A percentile compares a stretch with the other conserved stretches of the same genome.
Conservation (phyloP, 2,113 vertebrate genomes). For the Hucho hucho region DNA sequence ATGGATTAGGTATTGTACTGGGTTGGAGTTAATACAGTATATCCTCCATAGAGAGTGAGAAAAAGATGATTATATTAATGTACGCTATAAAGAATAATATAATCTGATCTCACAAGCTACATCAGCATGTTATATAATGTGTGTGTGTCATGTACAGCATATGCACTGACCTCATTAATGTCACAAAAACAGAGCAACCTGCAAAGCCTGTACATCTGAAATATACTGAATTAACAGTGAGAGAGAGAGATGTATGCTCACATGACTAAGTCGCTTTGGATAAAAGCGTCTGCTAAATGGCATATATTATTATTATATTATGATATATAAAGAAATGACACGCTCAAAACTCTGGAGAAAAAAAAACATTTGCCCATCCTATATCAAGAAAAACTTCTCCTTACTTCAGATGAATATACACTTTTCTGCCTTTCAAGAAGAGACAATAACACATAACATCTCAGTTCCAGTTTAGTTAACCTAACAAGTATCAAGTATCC, state of each 20-base stretch:
- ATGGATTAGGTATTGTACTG: constrained; percentile 30
- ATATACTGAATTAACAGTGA: too few species aligned
- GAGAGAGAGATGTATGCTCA: too few species aligned
- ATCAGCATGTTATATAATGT: too few species aligned
- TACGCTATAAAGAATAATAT: too few species aligned
- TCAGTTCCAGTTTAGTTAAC: constrained; percentile 44
- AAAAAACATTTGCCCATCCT: constrained; percentile 15
- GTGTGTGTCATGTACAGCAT: too few species aligned
- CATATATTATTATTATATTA: too few species aligned
- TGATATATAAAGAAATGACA: not conserved
- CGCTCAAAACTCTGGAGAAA: not conserved
- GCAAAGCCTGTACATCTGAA: too few species aligned
- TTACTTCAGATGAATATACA: constrained; percentile 4
- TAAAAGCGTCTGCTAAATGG: too few species aligned
- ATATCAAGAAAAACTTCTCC: constrained; percentile 9
- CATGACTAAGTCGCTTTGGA: too few species aligned
- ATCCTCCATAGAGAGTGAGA: not conserved
- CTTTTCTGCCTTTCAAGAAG: not conserved
- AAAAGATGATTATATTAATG: not conserved
- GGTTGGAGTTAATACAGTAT: constrained; percentile 4
- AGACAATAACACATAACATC: constrained; percentile 1
- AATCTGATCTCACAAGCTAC: too few species aligned
- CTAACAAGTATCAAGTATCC: constrained; percentile 46
- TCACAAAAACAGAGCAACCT: too few species aligned
- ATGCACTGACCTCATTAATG: too few species aligned